Base-by-base conservation (phyloP, 2,113 vertebrate genomes). In the Myotis yumanensis region DNA sequence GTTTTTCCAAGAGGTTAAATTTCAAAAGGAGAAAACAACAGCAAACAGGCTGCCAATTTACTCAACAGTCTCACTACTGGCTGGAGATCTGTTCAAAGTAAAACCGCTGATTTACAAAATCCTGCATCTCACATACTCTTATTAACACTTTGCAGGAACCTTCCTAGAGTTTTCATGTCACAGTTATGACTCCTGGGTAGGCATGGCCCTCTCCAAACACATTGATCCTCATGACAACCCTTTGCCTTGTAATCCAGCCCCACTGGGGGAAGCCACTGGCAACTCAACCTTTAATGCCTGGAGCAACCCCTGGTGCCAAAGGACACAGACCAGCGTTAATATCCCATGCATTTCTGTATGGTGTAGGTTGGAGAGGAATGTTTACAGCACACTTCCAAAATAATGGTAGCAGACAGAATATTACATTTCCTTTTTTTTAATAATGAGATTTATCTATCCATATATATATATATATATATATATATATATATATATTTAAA, bases 1-100 rank as follows among this genome's bases (percentile, higher is more conserved):
- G 73, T 95, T 95, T 96, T 89, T 93, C 86, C 54, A 95, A 89
- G 91, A 94, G 94, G 81, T 97, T 96, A 95, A 89, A 92, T 97
- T 97, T 97, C 96, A 96, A 90, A 95, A 95, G 90, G 86, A 95
- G 95, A 91, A 97, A 97, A 96, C 85, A 95, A 96, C 89, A 97
- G 95, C 90, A 95, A 96, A 97, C 68, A 90, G 54, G 15, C 96
- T 94, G 93, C 79, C 94, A 96, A 48, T 92, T 96, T 90, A 93
- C 90, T 92, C 92, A 87, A 28, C 90, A 79, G 23, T 51, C 85
- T 95, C 92, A 96, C 95, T 95, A 71, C 64, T 71, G 82, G 69
- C 86, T 83, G 64, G 80, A 18, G 69, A 73, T n/a, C 79, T 89
- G 84, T 95, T 96, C 95, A 95, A 95, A 97, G 92, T 8, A 93